Evolutionary conservation across 2,797 vertebrate species (phyloP), one percentile per base, ranked within the genome.

Genomic region (Rhinoraja longicauda): DNA sequence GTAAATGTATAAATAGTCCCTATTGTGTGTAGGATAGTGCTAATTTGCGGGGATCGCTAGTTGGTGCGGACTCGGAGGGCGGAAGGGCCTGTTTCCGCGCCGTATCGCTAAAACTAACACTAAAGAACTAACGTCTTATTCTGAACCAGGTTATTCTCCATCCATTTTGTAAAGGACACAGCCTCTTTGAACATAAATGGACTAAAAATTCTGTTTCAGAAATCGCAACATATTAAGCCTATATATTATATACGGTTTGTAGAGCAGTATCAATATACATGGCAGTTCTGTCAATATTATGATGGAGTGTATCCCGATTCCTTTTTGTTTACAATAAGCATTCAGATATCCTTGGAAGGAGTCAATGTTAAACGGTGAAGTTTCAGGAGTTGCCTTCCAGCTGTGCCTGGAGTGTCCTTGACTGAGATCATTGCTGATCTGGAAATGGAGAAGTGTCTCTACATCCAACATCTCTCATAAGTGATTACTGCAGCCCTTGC

Each of bases 401-500:
- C 67, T 75, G 90, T 57, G 90, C 26, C 19, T 92, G 70, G 90
- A 92, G 67, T 92, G n/a, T 53, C 72, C 90, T 75, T 45, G 70
- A 45, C 90, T 75, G 39, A 53, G 70, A 73, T 45, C 53, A 73
- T 57, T 75, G 32, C 70, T 45, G 90, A 45, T 36, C 29, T 73
- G 45, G 45, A 8, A 75, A 72, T 92, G 90, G 70, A 39, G 1
- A 73, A 45, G 36, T 53, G 21, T 75, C 12, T 73, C 21, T 53
- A 24, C 32, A 91, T 70, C 67, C 90, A 73, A 10, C 70, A 53
- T 75, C 10, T 24, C 90, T 67, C 39, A 26, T 17, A 53, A 45
- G 70, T 92, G 70, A 92, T 92, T 73, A 73, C 36, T 92, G 36
- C 70, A 75, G 90, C 70, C 67, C 73, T 39, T 73, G 26, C 92